These are phyloP conservation scores for Orchesellides sinensis DNA, from an alignment of 2,888 invertebrate genomes.

Conservation along the genomic window DNA sequence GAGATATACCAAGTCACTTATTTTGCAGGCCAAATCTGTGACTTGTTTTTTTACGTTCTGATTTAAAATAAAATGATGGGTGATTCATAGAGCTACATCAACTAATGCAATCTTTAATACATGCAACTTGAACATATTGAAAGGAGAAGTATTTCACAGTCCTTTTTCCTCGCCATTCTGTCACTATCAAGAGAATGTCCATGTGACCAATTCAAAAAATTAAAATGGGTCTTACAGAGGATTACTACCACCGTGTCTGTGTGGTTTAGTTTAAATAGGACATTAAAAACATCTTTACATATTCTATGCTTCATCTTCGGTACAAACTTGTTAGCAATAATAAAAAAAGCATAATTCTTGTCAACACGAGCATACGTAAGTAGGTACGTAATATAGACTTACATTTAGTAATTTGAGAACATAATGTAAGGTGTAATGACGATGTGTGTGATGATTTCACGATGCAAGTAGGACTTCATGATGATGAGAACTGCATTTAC, in stretches of 20 bases:
- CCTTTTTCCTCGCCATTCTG: conserved; percentile 35
- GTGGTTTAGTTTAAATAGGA: conserved; percentile 54
- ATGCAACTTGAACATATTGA: background rate
- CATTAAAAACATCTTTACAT: conserved; percentile 24
- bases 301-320: too few relatives aligned
- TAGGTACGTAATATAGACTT: too few relatives aligned
- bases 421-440: background rate
- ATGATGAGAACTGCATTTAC: conserved; percentile 50
- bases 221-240: conserved; percentile 39
- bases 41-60: too few relatives aligned
- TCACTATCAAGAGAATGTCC: conserved; percentile 54
- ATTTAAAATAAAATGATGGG: too few relatives aligned
- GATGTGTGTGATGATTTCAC: conserved; percentile 7
- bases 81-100: too few relatives aligned
- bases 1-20: conserved; percentile 52
- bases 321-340: conserved; percentile 42
- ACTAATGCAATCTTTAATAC: background rate
- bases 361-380: conserved; percentile 9
- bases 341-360: conserved; percentile 20
- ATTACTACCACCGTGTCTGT: conserved; percentile 43
- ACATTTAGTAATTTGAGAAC: too few relatives aligned
- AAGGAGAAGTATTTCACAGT: background rate
- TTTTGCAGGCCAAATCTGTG: conserved; percentile 40
- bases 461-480: conserved; percentile 36
- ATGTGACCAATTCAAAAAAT: conserved; percentile 47